A percentile compares a stretch with the other conserved stretches of the same genome.
These are phyloP conservation scores for Sardina pilchardus DNA, from an alignment of 2,113 vertebrate species.

Conservation along the genomic window DNA sequence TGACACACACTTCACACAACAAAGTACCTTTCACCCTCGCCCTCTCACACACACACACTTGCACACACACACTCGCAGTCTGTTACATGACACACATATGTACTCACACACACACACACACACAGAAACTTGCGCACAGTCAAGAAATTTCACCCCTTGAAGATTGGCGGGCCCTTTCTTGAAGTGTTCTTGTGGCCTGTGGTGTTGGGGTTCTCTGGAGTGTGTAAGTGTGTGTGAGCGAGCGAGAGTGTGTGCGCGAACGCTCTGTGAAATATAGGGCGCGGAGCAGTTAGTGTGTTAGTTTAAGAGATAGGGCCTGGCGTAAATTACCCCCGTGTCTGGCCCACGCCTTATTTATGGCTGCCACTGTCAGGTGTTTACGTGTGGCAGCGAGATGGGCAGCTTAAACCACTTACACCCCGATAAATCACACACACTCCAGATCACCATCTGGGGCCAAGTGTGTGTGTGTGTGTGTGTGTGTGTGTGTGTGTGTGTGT, in stretches of 20 bases:
- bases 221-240: not conserved
- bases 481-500: not conserved
- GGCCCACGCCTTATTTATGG: slow-evolving; percentile 43
- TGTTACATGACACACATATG: not conserved
- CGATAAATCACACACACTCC: slow-evolving; percentile 32
- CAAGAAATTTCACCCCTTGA: slow-evolving; percentile 12
- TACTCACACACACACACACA: slow-evolving; percentile 11
- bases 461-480: slow-evolving; percentile 19
- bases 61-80: not conserved
- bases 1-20: not conserved
- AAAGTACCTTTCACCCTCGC: not conserved
- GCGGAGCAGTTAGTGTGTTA: slow-evolving; percentile 21
- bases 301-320: slow-evolving; percentile 40
- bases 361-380: slow-evolving; percentile 40
- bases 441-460: not conserved
- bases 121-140: not conserved
- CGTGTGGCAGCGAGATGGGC: slow-evolving; percentile 36
- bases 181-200: not conserved
- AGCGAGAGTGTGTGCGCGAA: not conserved
- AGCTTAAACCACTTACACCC: slow-evolving; percentile 41
- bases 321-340: slow-evolving; percentile 40
- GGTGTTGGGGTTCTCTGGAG: not conserved
- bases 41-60: not conserved
- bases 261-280: slow-evolving; percentile 33
- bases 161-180: not conserved